Evolutionary conservation across 2,888 invertebrate genomes (phyloP), one percentile per base, ranked within the genome.

Genomic region (Zootermopsis nevadensis): DNA sequence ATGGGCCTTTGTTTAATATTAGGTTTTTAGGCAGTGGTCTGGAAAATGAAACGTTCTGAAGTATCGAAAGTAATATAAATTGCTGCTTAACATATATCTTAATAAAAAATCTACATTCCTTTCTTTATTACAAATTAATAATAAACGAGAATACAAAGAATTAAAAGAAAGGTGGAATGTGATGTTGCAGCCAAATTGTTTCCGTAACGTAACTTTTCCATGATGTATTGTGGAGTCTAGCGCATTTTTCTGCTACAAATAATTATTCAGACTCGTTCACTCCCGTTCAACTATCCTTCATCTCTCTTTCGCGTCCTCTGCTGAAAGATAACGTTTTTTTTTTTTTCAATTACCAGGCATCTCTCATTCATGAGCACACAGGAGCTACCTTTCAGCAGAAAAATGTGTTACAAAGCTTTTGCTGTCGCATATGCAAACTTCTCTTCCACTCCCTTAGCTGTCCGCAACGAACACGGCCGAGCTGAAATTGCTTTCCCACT

Each of bases 311-410:
- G 69, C 69, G 31, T 33, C 22, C 33, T 69, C 30, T 31, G 31
- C 15, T 33, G 69, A 33, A 3, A 69, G 69, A 69, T 69, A 69
- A 69, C 33, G 31, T 2, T 22, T n/a, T 69, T 33, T 69, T 2
- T 22, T n/a, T 69, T 33, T 69, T 69, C 69, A 69, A 69, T 69
- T 69, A 69, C 69, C 31, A 69, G 33, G 8, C 60, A 60, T 60
- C 60, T 27, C 60, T 60, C 60, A 60, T 60, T 60, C n/a, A n/a
- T 60, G n/a, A 60, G 60, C 60, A 8, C 48, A 2, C 15, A 7
- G 38, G 10, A 38, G 38, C 8, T 53, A 53, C 19, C 22, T 15
- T n/a, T 60, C 60, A 27, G 15, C 6, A 60, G 27, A n/a, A 27
- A 60, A 60, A 60, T 27, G 27, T 27, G 27, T n/a, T 60, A n/a